Conservation (phyloP, 2,888 invertebrate genomes). For the Neoscelio sp. region DNA sequence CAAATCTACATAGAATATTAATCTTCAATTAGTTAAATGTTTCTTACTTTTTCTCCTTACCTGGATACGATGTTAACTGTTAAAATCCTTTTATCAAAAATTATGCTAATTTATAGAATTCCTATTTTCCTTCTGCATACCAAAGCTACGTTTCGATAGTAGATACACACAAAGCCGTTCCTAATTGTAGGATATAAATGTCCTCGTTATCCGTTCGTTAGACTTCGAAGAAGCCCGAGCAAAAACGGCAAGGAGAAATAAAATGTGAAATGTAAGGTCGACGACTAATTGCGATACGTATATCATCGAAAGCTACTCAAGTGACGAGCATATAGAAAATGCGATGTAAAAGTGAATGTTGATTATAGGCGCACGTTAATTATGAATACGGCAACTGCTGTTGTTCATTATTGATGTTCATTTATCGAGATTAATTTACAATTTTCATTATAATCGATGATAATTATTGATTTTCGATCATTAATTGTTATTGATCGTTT, state of each 20-base stretch:
- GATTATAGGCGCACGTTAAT: neutral
- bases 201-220: slow-evolving; percentile 32
- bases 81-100: too few relatives aligned
- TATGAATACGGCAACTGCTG: neutral
- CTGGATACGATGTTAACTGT: too few relatives aligned
- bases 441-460: neutral
- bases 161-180: slow-evolving; percentile 13
- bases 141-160: too few relatives aligned
- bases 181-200: slow-evolving; percentile 26
- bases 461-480: too few relatives aligned
- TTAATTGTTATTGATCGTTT: too few relatives aligned
- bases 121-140: too few relatives aligned
- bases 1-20: too few relatives aligned
- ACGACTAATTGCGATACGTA: slow-evolving; percentile 18
- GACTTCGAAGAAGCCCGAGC: slow-evolving; percentile 8
- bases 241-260: slow-evolving; percentile 11
- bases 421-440: neutral
- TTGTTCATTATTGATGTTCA: slow-evolving; percentile 1
- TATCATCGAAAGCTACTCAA: slow-evolving; percentile 15
- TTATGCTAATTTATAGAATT: too few relatives aligned
- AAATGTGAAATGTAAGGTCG: slow-evolving; percentile 17
- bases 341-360: slow-evolving; percentile 1
- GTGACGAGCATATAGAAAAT: neutral
- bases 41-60: neutral
- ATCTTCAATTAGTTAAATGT: too few relatives aligned